These are phyloP conservation scores for Lepidocolaptes lacrymiger DNA, from an alignment of 2,797 vertebrate species.

Conservation along the genomic window DNA sequence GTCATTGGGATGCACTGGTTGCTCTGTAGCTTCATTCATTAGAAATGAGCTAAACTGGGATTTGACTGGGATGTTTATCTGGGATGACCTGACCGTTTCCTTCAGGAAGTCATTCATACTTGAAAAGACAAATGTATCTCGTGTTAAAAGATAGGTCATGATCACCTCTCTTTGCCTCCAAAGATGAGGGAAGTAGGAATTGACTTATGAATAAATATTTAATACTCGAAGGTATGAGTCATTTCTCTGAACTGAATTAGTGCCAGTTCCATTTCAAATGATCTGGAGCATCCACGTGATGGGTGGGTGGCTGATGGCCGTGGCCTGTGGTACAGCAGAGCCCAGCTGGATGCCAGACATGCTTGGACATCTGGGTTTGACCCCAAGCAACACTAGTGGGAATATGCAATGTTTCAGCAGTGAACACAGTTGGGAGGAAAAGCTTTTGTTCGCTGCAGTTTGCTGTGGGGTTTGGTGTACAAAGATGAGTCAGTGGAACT, in stretches of 20 bases:
- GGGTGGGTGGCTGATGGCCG: not conserved
- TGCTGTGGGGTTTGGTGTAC: not conserved
- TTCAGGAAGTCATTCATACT: not conserved
- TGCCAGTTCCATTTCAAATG: not conserved
- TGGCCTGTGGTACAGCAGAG: not conserved
- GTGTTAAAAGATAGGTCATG: not conserved
- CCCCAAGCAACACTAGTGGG: accelerated
- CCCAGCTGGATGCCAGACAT: not conserved
- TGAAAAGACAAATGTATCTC: not conserved
- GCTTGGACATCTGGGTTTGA: not conserved
- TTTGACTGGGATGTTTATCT: not conserved
- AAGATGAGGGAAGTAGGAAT: not conserved
- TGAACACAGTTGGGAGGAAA: not conserved
- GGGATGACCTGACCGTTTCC: not conserved
- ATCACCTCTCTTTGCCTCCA: not conserved
- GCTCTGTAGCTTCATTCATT: not conserved
- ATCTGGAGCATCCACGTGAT: not conserved
- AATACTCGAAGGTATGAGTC: accelerated
- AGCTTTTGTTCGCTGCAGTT: not conserved
- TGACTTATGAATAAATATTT: not conserved
- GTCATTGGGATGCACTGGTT: not conserved
- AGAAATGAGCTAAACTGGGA: not conserved
- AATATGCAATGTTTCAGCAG: not conserved
- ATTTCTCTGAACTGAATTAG: not conserved
- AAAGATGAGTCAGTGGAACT: not conserved